Evolutionary conservation across 2,797 vertebrate species (phyloP).

Genomic region (Sciurus carolinensis): DNA sequence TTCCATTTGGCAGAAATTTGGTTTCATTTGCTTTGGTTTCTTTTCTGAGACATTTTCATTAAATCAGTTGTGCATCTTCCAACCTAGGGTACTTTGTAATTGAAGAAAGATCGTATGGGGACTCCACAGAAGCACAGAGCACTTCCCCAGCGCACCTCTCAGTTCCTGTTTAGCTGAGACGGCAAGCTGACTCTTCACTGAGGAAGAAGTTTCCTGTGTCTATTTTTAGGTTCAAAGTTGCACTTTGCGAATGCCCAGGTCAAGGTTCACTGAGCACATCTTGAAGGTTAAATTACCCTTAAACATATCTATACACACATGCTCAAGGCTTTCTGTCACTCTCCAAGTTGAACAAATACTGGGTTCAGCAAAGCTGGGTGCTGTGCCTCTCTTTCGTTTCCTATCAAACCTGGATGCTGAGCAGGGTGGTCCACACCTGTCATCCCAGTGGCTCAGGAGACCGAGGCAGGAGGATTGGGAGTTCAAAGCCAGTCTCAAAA

Average conservation of each 20-base stretch:
- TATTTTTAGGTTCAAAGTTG: conserved; percentile 49
- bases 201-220: neutral
- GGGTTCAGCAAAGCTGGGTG: neutral
- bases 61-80: neutral
- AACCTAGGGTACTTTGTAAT: neutral
- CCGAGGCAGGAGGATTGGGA: too few relatives aligned
- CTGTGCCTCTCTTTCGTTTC: neutral
- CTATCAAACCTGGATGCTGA: neutral
- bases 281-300: neutral
- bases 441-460: too few relatives aligned
- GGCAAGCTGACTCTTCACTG: neutral
- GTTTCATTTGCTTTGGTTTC: neutral
- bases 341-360: neutral
- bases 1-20: neutral
- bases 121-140: neutral
- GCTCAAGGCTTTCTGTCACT: neutral
- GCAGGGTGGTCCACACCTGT: too few relatives aligned
- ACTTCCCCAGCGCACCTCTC: conserved; percentile 50
- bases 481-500: too few relatives aligned
- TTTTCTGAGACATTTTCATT: conserved; percentile 21
- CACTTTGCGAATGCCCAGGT: neutral
- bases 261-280: conserved; percentile 54
- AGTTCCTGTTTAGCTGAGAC: conserved; percentile 33
- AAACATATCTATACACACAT: neutral
- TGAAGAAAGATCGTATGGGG: neutral